Base-by-base conservation (phyloP, 2,888 invertebrate genomes). In the Odontocerum albicorne region DNA sequence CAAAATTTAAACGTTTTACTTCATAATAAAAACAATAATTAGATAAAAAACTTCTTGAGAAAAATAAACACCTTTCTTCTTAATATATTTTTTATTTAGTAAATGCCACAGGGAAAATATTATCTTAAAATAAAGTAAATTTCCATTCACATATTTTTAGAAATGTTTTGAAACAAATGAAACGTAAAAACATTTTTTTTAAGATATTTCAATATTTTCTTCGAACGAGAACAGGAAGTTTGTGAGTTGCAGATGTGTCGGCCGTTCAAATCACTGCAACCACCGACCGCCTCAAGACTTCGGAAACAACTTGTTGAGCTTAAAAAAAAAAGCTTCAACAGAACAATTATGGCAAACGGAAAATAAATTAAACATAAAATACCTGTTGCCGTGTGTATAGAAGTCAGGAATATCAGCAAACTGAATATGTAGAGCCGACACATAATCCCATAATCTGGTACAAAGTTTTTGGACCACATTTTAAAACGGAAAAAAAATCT, bases 391-490 rank as follows among this genome's bases (percentile, higher is more conserved):
- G 74, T 72, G 63, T 75, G 74, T 65, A 79, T 73, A 66, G 75
- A 72, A 66, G 75, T 66, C 55, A 73, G 69, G 69, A 76, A 66
- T 65, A 73, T 68, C 66, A 74, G 70, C 71, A 77, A 67, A 70
- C 74, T 62, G 62, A 80, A 68, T 63, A 72, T 69, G 65, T 76
- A 64, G 65, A 70, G 71, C 70, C 77, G 72, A 74, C 79, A 74
- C 74, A 73, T 79, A 81, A 83, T 83, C 81, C 83, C 81, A 81
- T 82, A 82, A 80, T 82, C 82, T 82, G 80, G 80, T 77, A 74
- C 77, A 77, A 78, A 79, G 80, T 82, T 81, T 75, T 80, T 82
- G 78, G 83, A 82, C 82, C 83, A 82, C 83, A 83, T 84, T 80
- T 80, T 83, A 12, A 69, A 79, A 79, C 63, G 61, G 59, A 65